Evolutionary conservation across 2,888 invertebrate species (phyloP).

Genomic region (Achlya flavicornis): DNA sequence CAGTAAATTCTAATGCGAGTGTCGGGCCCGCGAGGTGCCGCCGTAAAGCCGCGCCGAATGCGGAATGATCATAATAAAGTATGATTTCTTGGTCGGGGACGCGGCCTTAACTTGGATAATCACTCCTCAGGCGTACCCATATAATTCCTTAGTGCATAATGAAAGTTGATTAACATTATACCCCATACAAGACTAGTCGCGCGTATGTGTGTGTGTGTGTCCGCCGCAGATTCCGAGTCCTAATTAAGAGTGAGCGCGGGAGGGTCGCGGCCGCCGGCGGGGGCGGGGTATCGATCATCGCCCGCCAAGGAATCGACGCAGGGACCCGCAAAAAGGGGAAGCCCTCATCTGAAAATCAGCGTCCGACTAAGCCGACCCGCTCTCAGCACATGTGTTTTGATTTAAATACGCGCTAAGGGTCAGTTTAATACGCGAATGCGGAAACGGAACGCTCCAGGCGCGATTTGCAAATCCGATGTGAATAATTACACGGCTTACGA

Average conservation of each 20-base stretch:
- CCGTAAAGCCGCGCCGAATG: constrained; percentile 67
- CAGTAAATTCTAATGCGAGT: constrained; percentile 76
- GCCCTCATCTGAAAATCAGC: constrained; percentile 81
- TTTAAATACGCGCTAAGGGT: constrained; percentile 80
- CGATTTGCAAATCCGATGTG: constrained; percentile 82
- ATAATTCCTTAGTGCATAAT: constrained; percentile 84
- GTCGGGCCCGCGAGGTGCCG: constrained; percentile 67
- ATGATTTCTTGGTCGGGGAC: constrained; percentile 82
- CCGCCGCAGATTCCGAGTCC: constrained; percentile 93
- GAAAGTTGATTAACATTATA: constrained; percentile 84
- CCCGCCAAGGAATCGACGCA: constrained; percentile 83
- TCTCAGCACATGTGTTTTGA: constrained; percentile 83
- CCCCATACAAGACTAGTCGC: constrained; percentile 44
- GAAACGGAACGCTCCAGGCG: constrained; percentile 77
- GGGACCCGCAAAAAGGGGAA: constrained; percentile 82
- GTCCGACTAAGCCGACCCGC: constrained; percentile 76
- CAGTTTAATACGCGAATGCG: constrained; percentile 76
- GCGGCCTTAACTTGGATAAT: constrained; percentile 78
- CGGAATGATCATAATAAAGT: constrained; percentile 80
- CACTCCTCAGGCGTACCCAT: constrained; percentile 83
- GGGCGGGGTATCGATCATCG: constrained; percentile 81
- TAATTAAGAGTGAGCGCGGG: constrained; percentile 91
- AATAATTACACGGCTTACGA: constrained; percentile 83
- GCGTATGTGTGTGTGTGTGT: constrained; percentile 85
- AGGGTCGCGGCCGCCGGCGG: constrained; percentile 72